phyloP scores from a whole-genome alignment of 2,797 vertebrate species.

The Peromyscus aztecus region DNA sequence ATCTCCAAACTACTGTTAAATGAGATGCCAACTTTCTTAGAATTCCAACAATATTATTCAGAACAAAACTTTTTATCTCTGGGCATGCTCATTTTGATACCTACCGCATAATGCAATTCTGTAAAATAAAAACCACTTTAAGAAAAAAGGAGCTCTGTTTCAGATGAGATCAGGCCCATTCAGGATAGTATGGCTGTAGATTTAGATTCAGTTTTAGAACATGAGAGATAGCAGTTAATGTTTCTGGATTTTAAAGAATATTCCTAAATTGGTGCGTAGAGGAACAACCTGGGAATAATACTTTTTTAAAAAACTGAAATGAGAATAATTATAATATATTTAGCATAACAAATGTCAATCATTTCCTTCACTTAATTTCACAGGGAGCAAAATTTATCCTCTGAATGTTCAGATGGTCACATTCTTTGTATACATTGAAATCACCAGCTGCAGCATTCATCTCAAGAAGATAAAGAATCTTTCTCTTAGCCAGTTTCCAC shows the following conservation, averaged over 20 bases:
- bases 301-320: background rate
- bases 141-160: background rate
- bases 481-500: background rate
- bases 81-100: background rate
- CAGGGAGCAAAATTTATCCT: background rate
- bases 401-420: background rate
- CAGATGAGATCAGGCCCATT: background rate
- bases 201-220: background rate
- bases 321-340: background rate
- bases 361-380: background rate
- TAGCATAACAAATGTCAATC: background rate
- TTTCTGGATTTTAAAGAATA: background rate
- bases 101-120: background rate
- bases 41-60: background rate
- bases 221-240: background rate
- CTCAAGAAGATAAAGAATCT: background rate
- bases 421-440: background rate
- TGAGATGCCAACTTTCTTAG: background rate
- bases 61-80: background rate
- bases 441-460: background rate
- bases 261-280: background rate
- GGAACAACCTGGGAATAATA: background rate
- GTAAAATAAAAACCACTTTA: background rate
- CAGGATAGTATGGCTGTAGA: background rate
- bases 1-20: background rate